Conservation (phyloP, 2,797 vertebrate genomes). For the Nasua narica region DNA sequence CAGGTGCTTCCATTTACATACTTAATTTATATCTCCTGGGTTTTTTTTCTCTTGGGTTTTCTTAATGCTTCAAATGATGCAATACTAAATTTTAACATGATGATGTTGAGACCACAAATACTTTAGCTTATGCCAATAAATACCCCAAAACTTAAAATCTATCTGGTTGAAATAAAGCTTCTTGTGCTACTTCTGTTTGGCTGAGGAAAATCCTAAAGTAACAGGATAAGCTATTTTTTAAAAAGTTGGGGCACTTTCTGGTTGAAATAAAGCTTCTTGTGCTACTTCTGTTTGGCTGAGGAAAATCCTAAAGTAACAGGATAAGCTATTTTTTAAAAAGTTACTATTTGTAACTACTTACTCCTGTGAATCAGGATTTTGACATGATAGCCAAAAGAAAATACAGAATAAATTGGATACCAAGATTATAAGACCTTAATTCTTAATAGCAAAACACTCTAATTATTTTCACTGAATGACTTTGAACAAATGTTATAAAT, state of each 20-base stretch:
- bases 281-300: background rate
- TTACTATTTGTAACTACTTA: background rate
- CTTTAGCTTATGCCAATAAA: background rate
- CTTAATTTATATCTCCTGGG: background rate
- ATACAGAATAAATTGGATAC: background rate
- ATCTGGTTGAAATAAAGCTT: background rate
- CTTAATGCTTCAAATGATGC: background rate
- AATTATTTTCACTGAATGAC: background rate
- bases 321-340: background rate
- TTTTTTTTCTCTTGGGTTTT: background rate
- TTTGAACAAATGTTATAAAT: background rate
- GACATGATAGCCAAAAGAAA: slow-evolving; percentile 23
- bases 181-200: background rate
- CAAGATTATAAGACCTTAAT: background rate
- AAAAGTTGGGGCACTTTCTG: background rate
- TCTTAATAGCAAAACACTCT: background rate
- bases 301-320: background rate
- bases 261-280: background rate
- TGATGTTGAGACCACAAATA: background rate
- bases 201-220: background rate
- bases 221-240: background rate
- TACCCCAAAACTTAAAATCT: background rate
- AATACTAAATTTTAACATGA: slow-evolving; percentile 1
- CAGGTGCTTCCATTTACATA: background rate
- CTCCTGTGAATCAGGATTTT: slow-evolving; percentile 5